phyloP scores from a whole-genome alignment of 2,797 vertebrate species.

The Epinephelus coioides region DNA sequence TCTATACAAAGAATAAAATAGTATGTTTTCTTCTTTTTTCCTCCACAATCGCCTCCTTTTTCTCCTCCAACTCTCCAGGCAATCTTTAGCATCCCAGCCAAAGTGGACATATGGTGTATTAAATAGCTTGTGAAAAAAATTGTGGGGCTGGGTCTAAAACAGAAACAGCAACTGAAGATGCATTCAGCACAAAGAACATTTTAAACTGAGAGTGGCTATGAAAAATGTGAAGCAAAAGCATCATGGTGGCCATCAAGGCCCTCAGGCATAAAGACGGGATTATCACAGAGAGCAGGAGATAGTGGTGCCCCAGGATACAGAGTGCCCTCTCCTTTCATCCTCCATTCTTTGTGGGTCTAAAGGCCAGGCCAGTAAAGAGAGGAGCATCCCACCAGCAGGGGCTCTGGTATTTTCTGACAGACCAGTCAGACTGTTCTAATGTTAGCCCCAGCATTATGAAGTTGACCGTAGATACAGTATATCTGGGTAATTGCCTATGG shows the following conservation, averaged over 20 bases:
- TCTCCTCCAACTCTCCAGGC: conserved; percentile 52
- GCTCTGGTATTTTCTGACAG: conserved; percentile 41
- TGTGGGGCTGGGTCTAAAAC: conserved; percentile 7
- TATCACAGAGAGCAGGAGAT: conserved; percentile 72
- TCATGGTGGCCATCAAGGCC: conserved; percentile 55
- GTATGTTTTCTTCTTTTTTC: not conserved
- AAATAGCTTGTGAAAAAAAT: conserved; percentile 40
- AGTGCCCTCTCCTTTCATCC: conserved; percentile 69
- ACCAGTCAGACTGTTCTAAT: conserved; percentile 38
- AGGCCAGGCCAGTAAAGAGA: conserved; percentile 55
- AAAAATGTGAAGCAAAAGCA: conserved; percentile 38
- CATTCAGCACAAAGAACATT: conserved; percentile 28
- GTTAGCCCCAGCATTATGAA: conserved; percentile 30
- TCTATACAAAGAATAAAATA: conserved; percentile 30
- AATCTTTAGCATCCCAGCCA: conserved; percentile 49
- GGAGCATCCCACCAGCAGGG: conserved; percentile 50
- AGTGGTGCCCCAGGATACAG: conserved; percentile 63
- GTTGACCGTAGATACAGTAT: conserved; percentile 9
- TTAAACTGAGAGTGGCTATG: conserved; percentile 42
- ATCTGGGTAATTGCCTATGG: conserved; percentile 36
- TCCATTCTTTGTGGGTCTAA: conserved; percentile 64
- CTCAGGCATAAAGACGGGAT: conserved; percentile 57
- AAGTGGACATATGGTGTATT: conserved; percentile 58
- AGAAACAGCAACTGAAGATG: conserved; percentile 7
- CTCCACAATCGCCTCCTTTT: conserved; percentile 19